Evolutionary conservation across 2,888 invertebrate genomes (phyloP), one percentile per base, ranked within the genome.

Genomic region (Acrobasis suavella): DNA sequence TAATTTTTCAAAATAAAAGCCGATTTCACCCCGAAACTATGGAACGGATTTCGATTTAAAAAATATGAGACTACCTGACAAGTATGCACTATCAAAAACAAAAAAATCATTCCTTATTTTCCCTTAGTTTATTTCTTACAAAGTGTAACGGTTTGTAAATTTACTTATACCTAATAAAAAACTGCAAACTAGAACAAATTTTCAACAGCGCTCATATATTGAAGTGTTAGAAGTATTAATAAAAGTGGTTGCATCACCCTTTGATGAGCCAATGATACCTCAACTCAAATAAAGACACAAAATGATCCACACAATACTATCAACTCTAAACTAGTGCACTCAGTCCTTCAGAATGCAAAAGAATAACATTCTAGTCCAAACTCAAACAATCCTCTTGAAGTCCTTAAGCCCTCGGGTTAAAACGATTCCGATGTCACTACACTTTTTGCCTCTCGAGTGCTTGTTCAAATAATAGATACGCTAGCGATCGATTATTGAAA

Each of bases 401-500:
- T 32, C 32, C 32, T 32, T 32, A 32, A 70, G 68, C 83, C 75
- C 87, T 86, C 72, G 74, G 78, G 76, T 83, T 90, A 90, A 91
- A 91, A 91, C 86, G 83, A 84, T 88, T 90, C 82, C 81, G 76
- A 82, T 89, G 90, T 91, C 77, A 73, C 62, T 32, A 62, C 68
- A 67, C 75, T 77, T 75, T 78, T 78, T 77, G 73, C 75, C 68
- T 68, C 72, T 73, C 56, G 42, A 69, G 49, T 55, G 46, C n/a
- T 64, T 64, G 63, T 65, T 64, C 59, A 62, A 63, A 66, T 64
- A 64, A 50, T n/a, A 12, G 38, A 55, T 49, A 50, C 8, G 8
- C 32, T 32, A 7, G 32, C 32, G 32, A 32, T 32, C 32, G 32
- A 42, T 42, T 42, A 12, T 42, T 42, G 42, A 32, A 8, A 32